These are phyloP conservation scores for Nestor notabilis DNA, from an alignment of 2,113 vertebrate genomes.

Conservation along the genomic window DNA sequence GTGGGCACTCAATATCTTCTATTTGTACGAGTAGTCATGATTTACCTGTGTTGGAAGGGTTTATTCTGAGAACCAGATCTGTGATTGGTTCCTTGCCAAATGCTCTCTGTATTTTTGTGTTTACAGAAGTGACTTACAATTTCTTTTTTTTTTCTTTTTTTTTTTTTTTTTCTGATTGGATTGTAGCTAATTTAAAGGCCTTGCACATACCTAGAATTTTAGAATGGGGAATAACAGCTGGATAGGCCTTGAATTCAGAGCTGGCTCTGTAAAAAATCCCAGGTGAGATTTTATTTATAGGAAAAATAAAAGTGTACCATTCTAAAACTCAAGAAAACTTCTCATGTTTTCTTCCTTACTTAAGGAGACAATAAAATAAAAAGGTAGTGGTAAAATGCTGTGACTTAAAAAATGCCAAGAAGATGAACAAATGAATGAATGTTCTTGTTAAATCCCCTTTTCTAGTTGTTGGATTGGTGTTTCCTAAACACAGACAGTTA, in stretches of 20 bases:
- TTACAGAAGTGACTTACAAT: not conserved
- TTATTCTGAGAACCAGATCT: not conserved
- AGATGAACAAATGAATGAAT: not conserved
- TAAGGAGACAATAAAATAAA: not conserved
- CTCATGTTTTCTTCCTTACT: not conserved
- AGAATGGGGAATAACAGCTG: not conserved
- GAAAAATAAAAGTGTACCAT: not conserved
- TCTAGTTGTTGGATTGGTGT: not conserved
- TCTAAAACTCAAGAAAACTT: not conserved
- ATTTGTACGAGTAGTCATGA: not conserved
- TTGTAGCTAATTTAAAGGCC: not conserved
- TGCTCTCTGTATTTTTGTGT: not conserved
- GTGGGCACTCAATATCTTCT: not conserved
- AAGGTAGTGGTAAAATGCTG: not conserved
- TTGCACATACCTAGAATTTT: not conserved
- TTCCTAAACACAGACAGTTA: not conserved
- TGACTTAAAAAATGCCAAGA: not conserved
- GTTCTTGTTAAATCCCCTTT: not conserved
- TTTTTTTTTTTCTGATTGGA: not conserved
- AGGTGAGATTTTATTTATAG: not conserved
- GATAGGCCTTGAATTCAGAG: not conserved
- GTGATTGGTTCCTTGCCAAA: not conserved
- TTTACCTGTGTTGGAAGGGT: not conserved
- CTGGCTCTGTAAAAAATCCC: not conserved
- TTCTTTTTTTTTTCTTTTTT: not conserved